These are phyloP conservation scores for Xenopus borealis DNA, from an alignment of 2,113 vertebrate species.

Conservation along the genomic window DNA sequence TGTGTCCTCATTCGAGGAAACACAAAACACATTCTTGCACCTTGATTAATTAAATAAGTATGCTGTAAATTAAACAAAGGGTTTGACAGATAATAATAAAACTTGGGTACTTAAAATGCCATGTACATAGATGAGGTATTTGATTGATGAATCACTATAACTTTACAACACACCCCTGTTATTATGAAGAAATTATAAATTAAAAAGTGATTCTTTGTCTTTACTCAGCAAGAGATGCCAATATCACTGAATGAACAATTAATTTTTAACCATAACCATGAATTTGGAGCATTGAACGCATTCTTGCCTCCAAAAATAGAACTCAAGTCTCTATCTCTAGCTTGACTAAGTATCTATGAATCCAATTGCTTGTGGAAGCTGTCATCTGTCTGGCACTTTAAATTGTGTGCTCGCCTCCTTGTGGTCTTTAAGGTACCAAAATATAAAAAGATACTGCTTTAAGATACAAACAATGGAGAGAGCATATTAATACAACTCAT, in stretches of 20 bases:
- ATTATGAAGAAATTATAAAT: constrained; percentile 42
- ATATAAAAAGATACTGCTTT: no score
- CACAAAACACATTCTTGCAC: constrained; percentile 21
- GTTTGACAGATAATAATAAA: constrained; percentile 53
- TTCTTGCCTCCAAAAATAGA: no score
- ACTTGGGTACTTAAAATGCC: constrained; percentile 37
- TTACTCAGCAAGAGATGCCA: constrained; percentile 30
- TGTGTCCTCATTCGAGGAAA: constrained; percentile 9
- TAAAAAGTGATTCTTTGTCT: constrained; percentile 34
- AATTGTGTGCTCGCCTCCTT: no score
- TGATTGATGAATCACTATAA: constrained; percentile 45
- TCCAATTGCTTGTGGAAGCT: background rate
- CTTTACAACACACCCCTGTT: constrained; percentile 38
- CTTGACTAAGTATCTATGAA: background rate
- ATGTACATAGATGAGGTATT: constrained; percentile 40
- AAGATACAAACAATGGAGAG: no score
- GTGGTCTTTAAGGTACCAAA: no score
- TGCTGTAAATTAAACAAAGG: constrained; percentile 46
- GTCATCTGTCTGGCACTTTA: no score
- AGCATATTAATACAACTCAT: no score
- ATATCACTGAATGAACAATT: constrained; percentile 12
- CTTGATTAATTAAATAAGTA: constrained; percentile 44
- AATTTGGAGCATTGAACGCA: constrained; percentile 5
- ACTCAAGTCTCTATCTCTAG: no score
- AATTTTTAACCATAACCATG: constrained; percentile 33